phyloP scores from a whole-genome alignment of 1,140 invertebrate species.

The Brachionus calyciflorus region DNA sequence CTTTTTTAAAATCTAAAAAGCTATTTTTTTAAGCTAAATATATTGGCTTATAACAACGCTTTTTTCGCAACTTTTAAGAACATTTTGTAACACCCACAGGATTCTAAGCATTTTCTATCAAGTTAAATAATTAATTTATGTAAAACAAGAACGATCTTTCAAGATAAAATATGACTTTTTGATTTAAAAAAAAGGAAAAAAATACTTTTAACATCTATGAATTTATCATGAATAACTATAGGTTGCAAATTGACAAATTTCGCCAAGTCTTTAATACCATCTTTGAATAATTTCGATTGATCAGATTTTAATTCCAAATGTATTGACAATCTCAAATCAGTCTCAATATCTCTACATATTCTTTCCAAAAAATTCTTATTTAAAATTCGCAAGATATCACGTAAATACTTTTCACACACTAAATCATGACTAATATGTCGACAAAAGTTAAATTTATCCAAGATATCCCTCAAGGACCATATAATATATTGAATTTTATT shows the following conservation, averaged over 20 bases:
- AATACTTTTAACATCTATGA: constrained; percentile 37
- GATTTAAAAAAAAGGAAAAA: no score
- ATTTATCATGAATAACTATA: constrained; percentile 24
- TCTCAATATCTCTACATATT: constrained; percentile 81
- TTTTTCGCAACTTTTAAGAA: no score
- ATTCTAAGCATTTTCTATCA: no score
- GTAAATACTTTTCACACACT: constrained; percentile 58
- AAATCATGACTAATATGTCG: constrained; percentile 56
- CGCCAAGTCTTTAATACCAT: constrained; percentile 62
- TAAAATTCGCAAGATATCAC: constrained; percentile 58
- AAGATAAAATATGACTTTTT: constrained; percentile 13
- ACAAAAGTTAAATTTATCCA: constrained; percentile 55
- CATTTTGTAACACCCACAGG: no score
- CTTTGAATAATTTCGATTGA: constrained; percentile 72
- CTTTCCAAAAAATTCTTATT: constrained; percentile 68
- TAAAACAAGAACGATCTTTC: no score
- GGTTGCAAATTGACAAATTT: constrained; percentile 61
- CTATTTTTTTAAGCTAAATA: no score
- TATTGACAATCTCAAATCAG: constrained; percentile 79
- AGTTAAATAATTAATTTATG: no score
- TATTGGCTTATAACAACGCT: no score
- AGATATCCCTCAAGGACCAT: constrained; percentile 67
- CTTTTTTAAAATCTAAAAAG: no score
- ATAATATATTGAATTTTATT: constrained; percentile 67
- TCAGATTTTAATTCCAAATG: constrained; percentile 84